Percentiles rank a stretch among this genome's conserved stretches.
Conservation (phyloP, 2,888 invertebrate genomes). For the Cephonodes hylas region DNA sequence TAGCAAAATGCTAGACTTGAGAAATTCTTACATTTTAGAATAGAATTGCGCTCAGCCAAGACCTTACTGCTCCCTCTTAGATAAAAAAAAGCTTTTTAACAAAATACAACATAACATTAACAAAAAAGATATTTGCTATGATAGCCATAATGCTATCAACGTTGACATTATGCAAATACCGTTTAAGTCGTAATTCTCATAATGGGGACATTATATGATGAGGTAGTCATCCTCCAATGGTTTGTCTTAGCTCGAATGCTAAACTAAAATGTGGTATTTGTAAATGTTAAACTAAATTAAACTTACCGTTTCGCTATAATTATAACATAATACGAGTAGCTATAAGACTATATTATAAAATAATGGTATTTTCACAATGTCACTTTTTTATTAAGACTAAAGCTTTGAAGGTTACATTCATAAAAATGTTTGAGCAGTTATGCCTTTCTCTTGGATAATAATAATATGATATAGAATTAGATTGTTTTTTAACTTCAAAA, state of each 20-base stretch:
- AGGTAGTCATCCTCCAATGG: constrained; percentile 20
- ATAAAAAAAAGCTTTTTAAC: background rate
- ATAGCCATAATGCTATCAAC: constrained; percentile 30
- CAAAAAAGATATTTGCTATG: constrained; percentile 11
- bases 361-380: background rate
- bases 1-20: background rate
- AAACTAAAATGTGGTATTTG: constrained; percentile 16
- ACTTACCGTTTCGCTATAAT: background rate
- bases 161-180: constrained; percentile 32
- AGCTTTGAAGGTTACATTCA: too few relatives aligned
- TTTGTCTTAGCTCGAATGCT: background rate
- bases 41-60: background rate
- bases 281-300: background rate
- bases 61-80: background rate
- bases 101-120: background rate
- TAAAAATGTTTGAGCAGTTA: too few relatives aligned
- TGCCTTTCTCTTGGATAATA: too few relatives aligned
- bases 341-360: background rate
- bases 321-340: too few relatives aligned
- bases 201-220: constrained; percentile 19
- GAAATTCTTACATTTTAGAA: background rate
- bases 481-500: too few relatives aligned
- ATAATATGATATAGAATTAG: too few relatives aligned
- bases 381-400: too few relatives aligned
- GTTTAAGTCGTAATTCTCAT: constrained; percentile 23